Percentiles rank a stretch among this genome's conserved stretches.
These are phyloP conservation scores for Todiramphus saurophagus DNA, from an alignment of 2,113 vertebrate species.

Conservation along the genomic window DNA sequence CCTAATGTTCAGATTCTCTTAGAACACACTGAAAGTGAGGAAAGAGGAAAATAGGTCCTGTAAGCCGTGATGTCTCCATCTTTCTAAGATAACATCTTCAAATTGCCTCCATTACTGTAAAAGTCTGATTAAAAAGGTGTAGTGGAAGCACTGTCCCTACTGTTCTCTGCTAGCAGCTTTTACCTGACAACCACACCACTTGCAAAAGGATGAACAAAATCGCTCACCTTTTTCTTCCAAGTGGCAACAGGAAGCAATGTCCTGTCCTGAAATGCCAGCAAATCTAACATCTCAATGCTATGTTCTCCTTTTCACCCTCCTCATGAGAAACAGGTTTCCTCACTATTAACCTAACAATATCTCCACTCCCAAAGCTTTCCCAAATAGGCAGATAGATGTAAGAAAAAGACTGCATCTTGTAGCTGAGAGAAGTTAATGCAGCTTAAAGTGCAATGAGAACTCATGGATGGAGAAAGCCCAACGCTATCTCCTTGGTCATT, in stretches of 20 bases:
- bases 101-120: neutral
- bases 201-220: neutral
- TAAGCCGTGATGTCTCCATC: neutral
- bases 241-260: neutral
- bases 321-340: neutral
- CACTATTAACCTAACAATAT: neutral
- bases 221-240: neutral
- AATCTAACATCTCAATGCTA: neutral
- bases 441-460: neutral
- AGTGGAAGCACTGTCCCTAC: neutral
- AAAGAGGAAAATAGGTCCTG: neutral
- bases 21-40: neutral
- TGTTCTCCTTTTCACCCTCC: neutral
- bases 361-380: neutral
- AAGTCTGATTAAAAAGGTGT: neutral
- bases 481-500: neutral
- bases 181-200: neutral
- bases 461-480: neutral
- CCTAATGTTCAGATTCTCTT: neutral
- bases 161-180: neutral
- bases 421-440: neutral
- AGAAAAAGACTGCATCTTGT: neutral
- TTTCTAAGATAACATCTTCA: neutral
- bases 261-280: neutral
- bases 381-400: neutral